These are phyloP conservation scores for Marronus borbonicus DNA, from an alignment of 2,888 invertebrate species.

Conservation along the genomic window DNA sequence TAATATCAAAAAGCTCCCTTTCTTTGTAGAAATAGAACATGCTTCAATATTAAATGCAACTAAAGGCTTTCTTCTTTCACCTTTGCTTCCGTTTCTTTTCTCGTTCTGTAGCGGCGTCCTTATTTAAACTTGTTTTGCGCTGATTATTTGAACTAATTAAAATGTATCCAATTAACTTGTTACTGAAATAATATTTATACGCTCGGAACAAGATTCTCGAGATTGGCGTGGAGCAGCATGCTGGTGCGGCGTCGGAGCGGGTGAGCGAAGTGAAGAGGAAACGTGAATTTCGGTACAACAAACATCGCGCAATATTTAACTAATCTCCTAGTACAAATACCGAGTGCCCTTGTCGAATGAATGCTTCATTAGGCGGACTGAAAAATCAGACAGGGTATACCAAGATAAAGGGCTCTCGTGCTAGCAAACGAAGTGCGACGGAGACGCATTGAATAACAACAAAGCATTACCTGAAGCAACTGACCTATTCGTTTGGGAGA, in stretches of 20 bases:
- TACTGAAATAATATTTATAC: constrained; percentile 61
- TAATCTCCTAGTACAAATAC: constrained; percentile 61
- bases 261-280: constrained; percentile 34
- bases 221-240: not conserved
- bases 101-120: constrained; percentile 43
- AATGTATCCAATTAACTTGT: constrained; percentile 61
- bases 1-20: too few relatives aligned
- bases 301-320: constrained; percentile 60
- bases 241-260: not conserved
- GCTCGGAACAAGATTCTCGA: constrained; percentile 54
- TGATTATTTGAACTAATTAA: constrained; percentile 61
- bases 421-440: constrained; percentile 13
- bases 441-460: constrained; percentile 32
- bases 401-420: constrained; percentile 52
- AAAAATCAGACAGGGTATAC: constrained; percentile 57
- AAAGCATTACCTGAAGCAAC: constrained; percentile 24
- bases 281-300: constrained; percentile 58
- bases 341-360: constrained; percentile 56
- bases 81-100: constrained; percentile 2
- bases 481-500: not conserved
- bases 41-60: not conserved
- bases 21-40: not conserved
- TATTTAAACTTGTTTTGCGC: constrained; percentile 57
- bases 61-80: not conserved
- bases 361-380: constrained; percentile 59